Base-by-base conservation (phyloP, 2,888 invertebrate species). In the Helobdella robusta region DNA sequence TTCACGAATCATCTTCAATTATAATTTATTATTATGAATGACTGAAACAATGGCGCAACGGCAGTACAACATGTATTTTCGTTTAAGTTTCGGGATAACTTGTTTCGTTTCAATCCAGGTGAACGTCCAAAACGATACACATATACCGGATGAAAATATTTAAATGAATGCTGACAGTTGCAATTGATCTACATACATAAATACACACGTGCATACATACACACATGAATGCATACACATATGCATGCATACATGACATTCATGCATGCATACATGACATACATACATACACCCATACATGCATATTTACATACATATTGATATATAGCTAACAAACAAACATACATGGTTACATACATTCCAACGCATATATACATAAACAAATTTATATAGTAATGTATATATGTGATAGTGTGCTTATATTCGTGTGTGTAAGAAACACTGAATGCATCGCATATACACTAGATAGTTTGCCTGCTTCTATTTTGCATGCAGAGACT, bases 221-320 rank as follows among this genome's bases (percentile, higher is more conserved):
- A 54, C 30, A 62, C 34, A 6, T 50, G 50, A 6, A 54, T 54
- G 50, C 28, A 6, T 30, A 50, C 62, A 62, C 32, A 44, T 48
- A 40, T 40, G n/a, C 44, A 64, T 20, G 46, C 5, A 59, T 30
- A 65, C 59, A 62, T 40, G n/a, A 50, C 62, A 62, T 30, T 23
- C 62, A 40, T 40, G n/a, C 44, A 64, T 20, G 46, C 5, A 59
- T 30, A 65, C 59, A 62, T 40, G n/a, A 65, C 46, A 64, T 46
- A 48, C 32, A 65, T 32, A 65, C 46, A 65, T 40, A 63, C 59
- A 65, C 32, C 35, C 46, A 58, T 4, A 36, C 59, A 65, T 5
- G 36, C 59, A 64, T 58, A 64, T n/a, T 62, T 58, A 65, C 40
- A 65, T 58, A 61, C 59, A 36, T 44, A 40, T n/a, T 40, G 11